Evolutionary conservation across 2,113 vertebrate genomes (phyloP), one percentile per base, ranked within the genome.

Genomic region (Tetrao urogallus): DNA sequence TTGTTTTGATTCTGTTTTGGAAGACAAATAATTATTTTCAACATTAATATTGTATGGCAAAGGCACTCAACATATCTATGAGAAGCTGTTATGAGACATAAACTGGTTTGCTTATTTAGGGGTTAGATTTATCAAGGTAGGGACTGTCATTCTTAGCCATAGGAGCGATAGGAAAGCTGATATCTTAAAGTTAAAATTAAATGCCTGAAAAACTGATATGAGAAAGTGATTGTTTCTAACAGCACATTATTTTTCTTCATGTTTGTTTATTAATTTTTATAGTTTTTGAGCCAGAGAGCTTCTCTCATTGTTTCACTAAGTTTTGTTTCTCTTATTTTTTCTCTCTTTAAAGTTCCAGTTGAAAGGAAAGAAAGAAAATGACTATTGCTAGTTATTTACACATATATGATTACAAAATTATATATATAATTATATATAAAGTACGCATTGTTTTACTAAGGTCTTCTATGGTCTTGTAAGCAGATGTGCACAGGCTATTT

Each of bases 391-490:
- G 17, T 11, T 61, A 50, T 61, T 82, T 82, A 9, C 14, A 25
- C 5, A 8, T 21, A 13, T 25, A 15, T 27, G 2, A 32, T 38
- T 71, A 10, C 21, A 67, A 71, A 91, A 8, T 16, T 28, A 15
- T 28, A 52, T 27, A 54, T 27, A 54, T 54, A 54, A 14, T 54
- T 54, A 54, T 28, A 15, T 54, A 22, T 50, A 24, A 27, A 54
- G 25, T 54, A 28, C 8, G 1, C 70, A 11, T 85, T 1, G 1
- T 30, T 89, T 61, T 61, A 60, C n/a, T 86, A 98, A 97, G 97
- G 96, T 77, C 91, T 98, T 66, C 87, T 98, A 20, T 87, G 97
- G 63, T 76, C 88, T 15, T 98, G 97, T 75, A 98, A 98, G 58
- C 89, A 98, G 71, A 87, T 97, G 43, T 32, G 50, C 22, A 93